Base-by-base conservation (phyloP, 1,140 invertebrate genomes). In the Chrysoperla carnea region DNA sequence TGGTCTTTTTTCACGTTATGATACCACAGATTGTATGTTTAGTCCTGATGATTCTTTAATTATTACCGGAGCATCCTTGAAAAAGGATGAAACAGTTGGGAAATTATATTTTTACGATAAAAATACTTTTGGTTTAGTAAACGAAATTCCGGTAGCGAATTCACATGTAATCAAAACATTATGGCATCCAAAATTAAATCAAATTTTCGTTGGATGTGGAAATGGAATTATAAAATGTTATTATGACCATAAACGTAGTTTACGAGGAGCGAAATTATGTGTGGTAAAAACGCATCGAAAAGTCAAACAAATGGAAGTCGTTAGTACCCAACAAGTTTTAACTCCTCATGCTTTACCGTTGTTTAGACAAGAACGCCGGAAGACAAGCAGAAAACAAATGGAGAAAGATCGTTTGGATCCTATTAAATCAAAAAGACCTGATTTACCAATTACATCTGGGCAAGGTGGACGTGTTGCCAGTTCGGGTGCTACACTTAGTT, bases 151-250 rank as follows among this genome's bases (percentile, higher is more conserved):
- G 35, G 78, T 90, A 8, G 70, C 77, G 0, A 70, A 81, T 52
- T 82, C 86, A 0, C 83, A 88, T 56, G 75, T 93, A 0, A 87
- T 99, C 27, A 84, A 91, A 55, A 76, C 79, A 4, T 56, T 86
- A 2, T 99, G 95, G 95, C 95, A 99, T 67, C 86, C 94, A 0
- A 91, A 91, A 61, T 61, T 99, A 1, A 97, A 98, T 62, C 95
- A 99, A 57, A 81, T 99, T 45, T 86, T 98, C 45, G 76, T 92
- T 8, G 86, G 91, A 1, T 85, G 84, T 54, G 89, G 87, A 4
- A 87, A 96, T 65, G 95, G 95, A 0, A 70, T 75, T 2, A 77
- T 94, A 0, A 89, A 91, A 54, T 78, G 89, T 38, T 92, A 80
- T 53, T 99, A 96, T 52, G 91, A 96, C 61, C 75, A 83, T 2